Evolutionary conservation across 2,888 invertebrate genomes (phyloP).

Genomic region (Pandemis corylana): DNA sequence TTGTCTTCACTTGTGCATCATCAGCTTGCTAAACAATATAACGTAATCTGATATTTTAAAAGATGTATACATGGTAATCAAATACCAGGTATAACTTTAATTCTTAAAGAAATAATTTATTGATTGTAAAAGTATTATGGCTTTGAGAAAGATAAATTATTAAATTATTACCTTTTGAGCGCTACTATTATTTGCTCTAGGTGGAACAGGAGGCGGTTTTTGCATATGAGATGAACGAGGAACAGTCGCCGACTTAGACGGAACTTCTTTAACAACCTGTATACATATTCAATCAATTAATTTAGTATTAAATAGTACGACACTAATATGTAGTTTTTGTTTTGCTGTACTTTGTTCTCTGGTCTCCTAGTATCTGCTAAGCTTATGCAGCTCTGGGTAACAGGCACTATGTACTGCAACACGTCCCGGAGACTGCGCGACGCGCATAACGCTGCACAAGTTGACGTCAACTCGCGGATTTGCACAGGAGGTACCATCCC

Average conservation of each 20-base stretch:
- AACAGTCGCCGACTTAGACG: conserved; percentile 71
- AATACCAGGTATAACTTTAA: neutral
- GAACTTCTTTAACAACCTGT: conserved; percentile 64
- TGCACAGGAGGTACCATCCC: conserved; percentile 65
- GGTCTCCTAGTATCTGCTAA: conserved; percentile 56
- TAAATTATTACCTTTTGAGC: conserved; percentile 57
- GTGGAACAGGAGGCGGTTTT: conserved; percentile 77
- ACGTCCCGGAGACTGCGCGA: conserved; percentile 74
- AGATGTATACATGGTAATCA: neutral
- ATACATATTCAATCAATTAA: neutral
- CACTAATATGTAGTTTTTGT: neutral
- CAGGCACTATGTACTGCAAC: conserved; percentile 72
- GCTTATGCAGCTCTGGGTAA: conserved; percentile 63
- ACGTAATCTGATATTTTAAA: neutral
- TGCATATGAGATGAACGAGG: conserved; percentile 68
- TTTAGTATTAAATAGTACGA: neutral
- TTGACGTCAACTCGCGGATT: conserved; percentile 83
- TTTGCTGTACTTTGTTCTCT: conserved; percentile 61
- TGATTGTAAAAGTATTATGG: too few species aligned
- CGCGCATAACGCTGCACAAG: conserved; percentile 93
- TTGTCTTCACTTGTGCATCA: conserved; percentile 52
- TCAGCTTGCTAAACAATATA: conserved; percentile 57
- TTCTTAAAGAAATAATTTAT: too few species aligned
- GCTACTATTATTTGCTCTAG: conserved; percentile 64
- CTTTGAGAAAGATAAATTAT: neutral